These are phyloP conservation scores for Nestor notabilis DNA, from an alignment of 2,113 vertebrate genomes.

Conservation along the genomic window DNA sequence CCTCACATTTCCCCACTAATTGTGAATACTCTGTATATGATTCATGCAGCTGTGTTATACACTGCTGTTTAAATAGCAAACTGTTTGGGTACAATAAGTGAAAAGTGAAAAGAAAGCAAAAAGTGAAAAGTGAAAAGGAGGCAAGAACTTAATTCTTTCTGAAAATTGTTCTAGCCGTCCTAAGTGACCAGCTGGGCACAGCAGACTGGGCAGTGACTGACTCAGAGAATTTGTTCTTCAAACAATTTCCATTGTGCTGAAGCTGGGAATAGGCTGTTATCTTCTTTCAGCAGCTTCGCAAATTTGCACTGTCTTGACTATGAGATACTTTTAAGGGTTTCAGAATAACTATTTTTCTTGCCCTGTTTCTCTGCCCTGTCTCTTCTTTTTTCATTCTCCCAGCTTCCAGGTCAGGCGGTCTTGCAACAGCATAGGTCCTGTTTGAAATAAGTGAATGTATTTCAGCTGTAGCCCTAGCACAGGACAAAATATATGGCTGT, in stretches of 20 bases:
- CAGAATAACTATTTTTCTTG: background rate
- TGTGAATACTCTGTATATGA: background rate
- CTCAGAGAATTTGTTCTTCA: background rate
- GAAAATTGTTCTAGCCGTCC: background rate
- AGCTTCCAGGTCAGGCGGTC: background rate
- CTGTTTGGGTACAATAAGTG: background rate
- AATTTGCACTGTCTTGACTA: background rate
- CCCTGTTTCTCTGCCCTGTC: background rate
- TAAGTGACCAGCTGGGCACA: background rate
- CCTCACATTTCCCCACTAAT: background rate
- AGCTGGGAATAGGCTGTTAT: background rate
- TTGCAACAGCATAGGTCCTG: background rate
- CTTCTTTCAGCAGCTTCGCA: background rate
- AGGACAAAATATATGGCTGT: background rate
- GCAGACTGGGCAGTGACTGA: background rate
- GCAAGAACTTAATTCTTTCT: background rate
- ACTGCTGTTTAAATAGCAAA: background rate
- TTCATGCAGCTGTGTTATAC: background rate
- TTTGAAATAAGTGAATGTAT: background rate
- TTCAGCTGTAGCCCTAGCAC: background rate
- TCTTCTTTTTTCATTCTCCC: background rate
- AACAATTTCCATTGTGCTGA: background rate
- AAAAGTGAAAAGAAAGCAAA: background rate
- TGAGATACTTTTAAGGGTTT: background rate
- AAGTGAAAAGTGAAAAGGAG: background rate